Evolutionary conservation across 2,888 invertebrate species (phyloP).

Genomic region (Protophormia terraenovae): DNA sequence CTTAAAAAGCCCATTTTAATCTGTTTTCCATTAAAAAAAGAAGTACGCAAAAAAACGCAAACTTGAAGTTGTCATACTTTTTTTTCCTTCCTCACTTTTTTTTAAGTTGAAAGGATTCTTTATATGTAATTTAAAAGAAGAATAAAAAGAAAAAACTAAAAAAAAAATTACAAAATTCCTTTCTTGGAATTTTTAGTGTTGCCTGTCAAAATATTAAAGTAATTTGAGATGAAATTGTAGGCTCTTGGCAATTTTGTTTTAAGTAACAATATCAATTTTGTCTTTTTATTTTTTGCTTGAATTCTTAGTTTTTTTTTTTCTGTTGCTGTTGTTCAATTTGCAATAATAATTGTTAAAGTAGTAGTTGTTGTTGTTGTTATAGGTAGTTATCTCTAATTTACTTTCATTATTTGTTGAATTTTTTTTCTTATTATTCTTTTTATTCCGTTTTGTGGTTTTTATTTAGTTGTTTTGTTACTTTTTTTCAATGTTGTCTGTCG

Average conservation of each 20-base stretch:
- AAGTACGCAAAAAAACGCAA: neutral
- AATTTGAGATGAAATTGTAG: slow-evolving; percentile 39
- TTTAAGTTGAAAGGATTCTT: slow-evolving; percentile 49
- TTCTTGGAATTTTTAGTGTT: slow-evolving; percentile 19
- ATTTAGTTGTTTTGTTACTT: slow-evolving; percentile 2
- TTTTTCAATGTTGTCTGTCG: neutral
- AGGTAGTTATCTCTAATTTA: slow-evolving; percentile 46
- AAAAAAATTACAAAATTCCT: slow-evolving; percentile 35
- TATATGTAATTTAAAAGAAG: neutral
- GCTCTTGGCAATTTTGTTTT: slow-evolving; percentile 41
- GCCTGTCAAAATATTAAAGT: slow-evolving; percentile 16
- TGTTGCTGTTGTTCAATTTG: neutral
- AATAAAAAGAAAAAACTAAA: neutral
- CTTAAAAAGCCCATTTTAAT: neutral
- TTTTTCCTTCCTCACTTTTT: neutral
- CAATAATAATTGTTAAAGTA: neutral
- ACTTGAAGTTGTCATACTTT: slow-evolving; percentile 1
- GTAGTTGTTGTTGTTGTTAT: slow-evolving; percentile 10
- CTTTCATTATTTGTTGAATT: slow-evolving; percentile 45
- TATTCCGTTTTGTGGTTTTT: slow-evolving; percentile 5
- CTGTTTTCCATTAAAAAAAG: slow-evolving; percentile 19
- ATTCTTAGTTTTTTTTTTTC: neutral
- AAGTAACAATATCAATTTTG: neutral
- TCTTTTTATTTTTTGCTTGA: neutral
- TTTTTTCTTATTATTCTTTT: neutral